Base-by-base conservation (phyloP, 2,888 invertebrate genomes). In the Tortricodes alternella region DNA sequence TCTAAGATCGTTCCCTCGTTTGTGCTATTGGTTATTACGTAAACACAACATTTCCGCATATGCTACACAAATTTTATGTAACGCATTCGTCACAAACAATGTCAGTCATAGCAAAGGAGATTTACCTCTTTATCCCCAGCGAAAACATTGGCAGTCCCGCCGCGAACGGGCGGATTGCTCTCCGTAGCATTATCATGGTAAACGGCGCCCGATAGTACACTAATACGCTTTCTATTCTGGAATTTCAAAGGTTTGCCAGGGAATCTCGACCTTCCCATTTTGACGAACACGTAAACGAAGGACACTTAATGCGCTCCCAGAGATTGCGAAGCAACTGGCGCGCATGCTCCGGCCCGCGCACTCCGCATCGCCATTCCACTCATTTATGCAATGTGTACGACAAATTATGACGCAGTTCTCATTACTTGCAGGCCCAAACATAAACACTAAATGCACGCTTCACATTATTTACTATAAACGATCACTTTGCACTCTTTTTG, bases 181-280 rank as follows among this genome's bases (percentile, higher is more conserved):
- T 89, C 88, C 74, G 85, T 73, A 80, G 82, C 69, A 78, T 81
- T 85, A 71, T 89, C 89, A 85, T 89, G 84, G 74, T 89, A 89
- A 80, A 92, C 89, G 78, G 92, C 85, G 74, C 92, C 92, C 74
- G 93, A 93, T 85, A 95, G 92, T 82, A 96, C 95, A 91, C 95
- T 95, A 79, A 96, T 93, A 88, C 96, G 94, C 87, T 95, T 96
- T 92, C 95, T 94, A 91, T 95, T 95, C 83, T 95, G 94, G 91
- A 95, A 94, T 92, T 96, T 96, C 73, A 95, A 94, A 85, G 96
- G 96, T 92, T 96, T 96, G 80, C 96, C 96, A 82, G 96, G 96
- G 93, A 96, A 96, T 93, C 94, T 94, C 88, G 94, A 94, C 91
- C 94, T 94, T 91, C 94, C 94, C 95, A 95, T 95, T 91, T 92